Evolutionary conservation across 2,113 vertebrate genomes (phyloP).

Genomic region (Centropristis striata): DNA sequence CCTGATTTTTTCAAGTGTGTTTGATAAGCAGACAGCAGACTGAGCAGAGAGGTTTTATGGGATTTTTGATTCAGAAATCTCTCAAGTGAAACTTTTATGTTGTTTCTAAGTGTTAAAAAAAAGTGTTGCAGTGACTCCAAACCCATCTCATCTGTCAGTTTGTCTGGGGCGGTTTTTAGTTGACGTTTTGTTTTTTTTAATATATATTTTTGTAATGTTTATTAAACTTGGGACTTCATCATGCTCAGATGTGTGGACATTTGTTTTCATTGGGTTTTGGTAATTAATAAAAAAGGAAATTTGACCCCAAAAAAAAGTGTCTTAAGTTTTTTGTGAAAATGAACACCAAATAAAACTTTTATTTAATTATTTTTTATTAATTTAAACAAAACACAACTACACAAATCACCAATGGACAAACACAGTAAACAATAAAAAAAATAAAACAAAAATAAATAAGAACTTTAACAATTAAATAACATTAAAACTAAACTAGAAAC

Average conservation of each 20-base stretch:
- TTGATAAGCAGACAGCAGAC: neutral
- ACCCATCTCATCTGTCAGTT: slow-evolving; percentile 17
- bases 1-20: neutral
- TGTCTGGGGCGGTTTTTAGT: slow-evolving; percentile 9
- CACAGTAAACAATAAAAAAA: too few species aligned
- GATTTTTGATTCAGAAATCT: too few species aligned
- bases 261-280: slow-evolving; percentile 39
- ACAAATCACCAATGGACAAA: too few species aligned
- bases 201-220: slow-evolving; percentile 34
- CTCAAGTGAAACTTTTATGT: slow-evolving; percentile 5
- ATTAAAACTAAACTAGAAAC: too few species aligned
- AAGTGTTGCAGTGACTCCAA: neutral
- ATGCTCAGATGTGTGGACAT: slow-evolving; percentile 6
- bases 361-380: too few species aligned
- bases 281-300: slow-evolving; percentile 52
- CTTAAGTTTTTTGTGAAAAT: neutral
- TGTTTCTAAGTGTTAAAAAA: neutral
- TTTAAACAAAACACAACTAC: too few species aligned
- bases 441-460: too few species aligned
- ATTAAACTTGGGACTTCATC: slow-evolving; percentile 1
- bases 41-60: neutral
- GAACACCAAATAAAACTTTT: neutral
- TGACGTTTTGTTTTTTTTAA: slow-evolving; percentile 40
- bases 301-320: slow-evolving; percentile 6
- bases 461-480: too few species aligned